Evolutionary conservation across 2,888 invertebrate genomes (phyloP).

Genomic region (Meteorus colon): DNA sequence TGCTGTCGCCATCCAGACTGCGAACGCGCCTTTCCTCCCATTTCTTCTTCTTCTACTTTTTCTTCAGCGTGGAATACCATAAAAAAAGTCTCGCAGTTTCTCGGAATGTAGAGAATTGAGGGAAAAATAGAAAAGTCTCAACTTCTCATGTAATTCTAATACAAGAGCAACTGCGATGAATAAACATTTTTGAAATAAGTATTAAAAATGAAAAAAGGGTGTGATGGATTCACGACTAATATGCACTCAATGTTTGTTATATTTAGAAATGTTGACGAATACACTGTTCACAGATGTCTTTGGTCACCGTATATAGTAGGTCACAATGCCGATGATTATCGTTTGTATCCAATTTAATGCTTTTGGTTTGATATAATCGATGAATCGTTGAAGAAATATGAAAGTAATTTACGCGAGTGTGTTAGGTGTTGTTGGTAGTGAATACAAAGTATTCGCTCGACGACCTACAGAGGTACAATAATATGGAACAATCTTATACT

Average conservation of each 20-base stretch:
- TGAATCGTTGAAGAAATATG: not conserved
- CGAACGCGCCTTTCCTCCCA: not conserved
- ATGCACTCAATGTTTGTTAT: too few relatives aligned
- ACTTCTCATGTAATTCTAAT: not conserved
- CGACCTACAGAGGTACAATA: too few relatives aligned
- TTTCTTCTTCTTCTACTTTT: conserved; percentile 21
- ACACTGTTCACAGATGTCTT: too few relatives aligned
- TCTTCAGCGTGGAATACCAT: conserved; percentile 50
- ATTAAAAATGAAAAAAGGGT: not conserved
- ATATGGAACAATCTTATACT: too few relatives aligned
- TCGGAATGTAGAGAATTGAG: too few relatives aligned
- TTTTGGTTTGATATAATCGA: not conserved
- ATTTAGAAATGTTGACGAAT: too few relatives aligned
- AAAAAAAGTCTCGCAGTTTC: conserved; percentile 24
- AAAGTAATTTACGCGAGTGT: not conserved
- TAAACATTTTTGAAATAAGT: not conserved
- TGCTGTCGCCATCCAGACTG: conserved; percentile 34
- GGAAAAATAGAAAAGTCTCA: too few relatives aligned
- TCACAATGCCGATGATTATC: not conserved
- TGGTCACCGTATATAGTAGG: not conserved
- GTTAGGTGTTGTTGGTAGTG: too few relatives aligned
- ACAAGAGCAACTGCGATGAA: not conserved
- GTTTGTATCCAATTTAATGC: not conserved
- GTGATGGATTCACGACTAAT: too few relatives aligned
- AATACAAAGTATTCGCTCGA: too few relatives aligned